A percentile compares a stretch with the other conserved stretches of the same genome.
Evolutionary conservation across 2,888 invertebrate genomes (phyloP).

Genomic region (Ophion ellenae): DNA sequence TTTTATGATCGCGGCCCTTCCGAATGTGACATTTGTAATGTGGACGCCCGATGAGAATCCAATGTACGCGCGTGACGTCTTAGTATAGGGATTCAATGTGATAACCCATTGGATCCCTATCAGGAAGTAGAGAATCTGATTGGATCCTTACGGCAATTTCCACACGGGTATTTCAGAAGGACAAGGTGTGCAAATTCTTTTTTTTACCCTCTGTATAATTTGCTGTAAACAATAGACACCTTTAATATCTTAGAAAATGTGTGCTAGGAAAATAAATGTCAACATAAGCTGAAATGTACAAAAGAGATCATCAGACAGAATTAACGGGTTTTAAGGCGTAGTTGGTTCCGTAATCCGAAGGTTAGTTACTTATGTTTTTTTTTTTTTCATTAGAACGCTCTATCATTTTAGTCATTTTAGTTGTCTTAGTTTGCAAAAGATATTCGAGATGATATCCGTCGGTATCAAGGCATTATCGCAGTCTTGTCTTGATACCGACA

Average conservation of each 20-base stretch:
- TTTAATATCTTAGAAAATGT: not conserved
- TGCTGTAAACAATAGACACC: too few relatives aligned
- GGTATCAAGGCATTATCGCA: not conserved
- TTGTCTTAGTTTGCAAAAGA: not conserved
- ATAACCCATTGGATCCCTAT: too few relatives aligned
- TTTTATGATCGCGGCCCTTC: too few relatives aligned
- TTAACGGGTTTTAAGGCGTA: not conserved
- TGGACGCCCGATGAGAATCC: too few relatives aligned
- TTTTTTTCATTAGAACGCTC: not conserved
- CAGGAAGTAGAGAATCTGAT: too few relatives aligned
- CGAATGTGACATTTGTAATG: too few relatives aligned
- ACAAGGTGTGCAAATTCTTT: not conserved
- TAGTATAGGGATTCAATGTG: too few relatives aligned
- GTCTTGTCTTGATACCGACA: too few relatives aligned
- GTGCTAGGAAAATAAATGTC: not conserved
- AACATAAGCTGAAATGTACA: not conserved
- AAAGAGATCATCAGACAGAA: not conserved
- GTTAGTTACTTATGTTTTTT: not conserved
- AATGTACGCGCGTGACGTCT: too few relatives aligned
- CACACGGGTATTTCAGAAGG: not conserved
- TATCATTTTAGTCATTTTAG: not conserved
- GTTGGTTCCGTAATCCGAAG: not conserved
- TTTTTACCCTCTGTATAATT: not conserved
- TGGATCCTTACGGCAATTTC: too few relatives aligned
- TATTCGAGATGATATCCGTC: not conserved